Conservation (phyloP, 2,888 invertebrate species). For the Acronicta leporina region DNA sequence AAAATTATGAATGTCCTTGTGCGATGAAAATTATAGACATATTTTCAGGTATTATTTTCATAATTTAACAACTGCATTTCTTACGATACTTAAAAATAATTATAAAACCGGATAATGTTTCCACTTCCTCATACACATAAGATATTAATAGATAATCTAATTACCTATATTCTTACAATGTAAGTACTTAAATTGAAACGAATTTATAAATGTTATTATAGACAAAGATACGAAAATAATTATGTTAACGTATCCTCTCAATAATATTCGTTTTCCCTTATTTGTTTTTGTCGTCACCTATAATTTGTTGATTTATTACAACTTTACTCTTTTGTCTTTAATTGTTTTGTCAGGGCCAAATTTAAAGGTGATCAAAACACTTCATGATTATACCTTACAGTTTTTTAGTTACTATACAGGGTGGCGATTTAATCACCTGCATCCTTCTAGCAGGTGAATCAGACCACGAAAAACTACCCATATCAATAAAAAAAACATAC, state of each 20-base stretch:
- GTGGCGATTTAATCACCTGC: too few relatives aligned
- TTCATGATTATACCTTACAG: constrained; percentile 1
- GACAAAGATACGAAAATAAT: constrained; percentile 4
- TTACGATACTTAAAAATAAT: constrained; percentile 12
- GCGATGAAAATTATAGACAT: too few relatives aligned
- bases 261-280: neutral
- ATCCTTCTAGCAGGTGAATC: too few relatives aligned
- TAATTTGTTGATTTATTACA: neutral
- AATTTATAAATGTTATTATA: constrained; percentile 56
- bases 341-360: constrained; percentile 37
- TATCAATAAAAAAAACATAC: too few relatives aligned
- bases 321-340: constrained; percentile 8
- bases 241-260: neutral
- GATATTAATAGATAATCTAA: neutral
- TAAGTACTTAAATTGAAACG: constrained; percentile 48
- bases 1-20: too few relatives aligned
- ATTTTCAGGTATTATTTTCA: neutral
- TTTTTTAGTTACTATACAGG: too few relatives aligned
- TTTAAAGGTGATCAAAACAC: constrained; percentile 16
- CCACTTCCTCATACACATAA: constrained; percentile 1
- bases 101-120: neutral
- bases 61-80: constrained; percentile 16
- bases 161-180: constrained; percentile 7
- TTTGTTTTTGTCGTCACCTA: neutral
- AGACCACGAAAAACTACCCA: too few relatives aligned